Conservation (phyloP, 2,888 invertebrate species). For the Trileptium ribeirensis region DNA sequence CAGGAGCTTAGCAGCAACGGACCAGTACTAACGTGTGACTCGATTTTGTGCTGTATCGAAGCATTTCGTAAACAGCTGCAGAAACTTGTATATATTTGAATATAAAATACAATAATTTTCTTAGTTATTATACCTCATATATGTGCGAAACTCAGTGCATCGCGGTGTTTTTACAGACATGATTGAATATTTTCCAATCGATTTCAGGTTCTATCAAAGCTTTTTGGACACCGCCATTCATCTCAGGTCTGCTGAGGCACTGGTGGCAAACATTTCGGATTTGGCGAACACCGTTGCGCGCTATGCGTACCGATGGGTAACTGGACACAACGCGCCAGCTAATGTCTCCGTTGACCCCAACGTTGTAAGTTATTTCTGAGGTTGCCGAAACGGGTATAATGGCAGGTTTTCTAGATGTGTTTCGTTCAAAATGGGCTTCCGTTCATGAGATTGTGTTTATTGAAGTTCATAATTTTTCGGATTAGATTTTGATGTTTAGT, state of each 20-base stretch:
- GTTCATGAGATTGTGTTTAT: background rate
- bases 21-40: too few species aligned
- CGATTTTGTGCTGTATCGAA: too few species aligned
- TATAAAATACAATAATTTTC: too few species aligned
- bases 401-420: background rate
- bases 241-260: background rate
- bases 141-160: too few species aligned
- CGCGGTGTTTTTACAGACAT: too few species aligned
- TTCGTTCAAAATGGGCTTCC: background rate
- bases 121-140: too few species aligned
- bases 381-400: too few species aligned
- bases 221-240: background rate
- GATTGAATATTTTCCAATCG: too few species aligned
- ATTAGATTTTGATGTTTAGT: too few species aligned
- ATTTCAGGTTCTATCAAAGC: slow-evolving; percentile 11
- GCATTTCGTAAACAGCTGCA: too few species aligned
- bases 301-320: background rate
- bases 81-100: too few species aligned
- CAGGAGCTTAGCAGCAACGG: too few species aligned
- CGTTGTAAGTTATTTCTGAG: slow-evolving; percentile 8
- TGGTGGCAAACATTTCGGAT: background rate
- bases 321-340: background rate
- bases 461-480: background rate
- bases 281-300: background rate
- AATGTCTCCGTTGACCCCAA: background rate